Conservation (phyloP, 1,140 invertebrate genomes). For the Drosophila kepulauana region DNA sequence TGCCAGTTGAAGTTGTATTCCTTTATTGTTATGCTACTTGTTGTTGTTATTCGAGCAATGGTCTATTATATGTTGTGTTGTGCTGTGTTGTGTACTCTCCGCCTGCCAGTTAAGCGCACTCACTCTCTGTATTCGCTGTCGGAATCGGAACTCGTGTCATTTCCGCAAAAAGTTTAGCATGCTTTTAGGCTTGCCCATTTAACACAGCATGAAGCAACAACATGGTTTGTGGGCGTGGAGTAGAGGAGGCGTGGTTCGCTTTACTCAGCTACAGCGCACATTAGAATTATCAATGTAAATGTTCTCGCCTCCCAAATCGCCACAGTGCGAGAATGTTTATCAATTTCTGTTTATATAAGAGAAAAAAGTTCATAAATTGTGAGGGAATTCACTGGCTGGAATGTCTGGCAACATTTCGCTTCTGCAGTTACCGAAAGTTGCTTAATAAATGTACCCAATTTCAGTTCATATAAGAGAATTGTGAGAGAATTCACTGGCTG, state of each 20-base stretch:
- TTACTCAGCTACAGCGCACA: conserved; percentile 37
- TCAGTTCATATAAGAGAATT: neutral
- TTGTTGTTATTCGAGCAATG: conserved; percentile 38
- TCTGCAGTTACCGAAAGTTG: too few relatives aligned
- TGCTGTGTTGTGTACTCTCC: conserved; percentile 28
- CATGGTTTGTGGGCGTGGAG: conserved; percentile 5
- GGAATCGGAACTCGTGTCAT: conserved; percentile 78
- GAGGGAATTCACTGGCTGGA: conserved; percentile 35
- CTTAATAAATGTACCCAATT: conserved; percentile 77
- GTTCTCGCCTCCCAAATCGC: conserved; percentile 52
- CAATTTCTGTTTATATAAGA: neutral
- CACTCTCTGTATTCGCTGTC: conserved; percentile 28
- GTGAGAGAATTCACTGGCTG: conserved; percentile 23
- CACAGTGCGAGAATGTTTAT: conserved; percentile 9
- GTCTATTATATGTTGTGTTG: conserved; percentile 46
- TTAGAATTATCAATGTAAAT: conserved; percentile 45
- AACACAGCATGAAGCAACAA: conserved; percentile 39
- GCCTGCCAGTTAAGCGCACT: conserved; percentile 46
- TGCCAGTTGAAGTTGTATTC: conserved; percentile 1
- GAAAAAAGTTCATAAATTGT: neutral
- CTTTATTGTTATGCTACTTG: conserved; percentile 7
- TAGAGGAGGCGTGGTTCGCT: conserved; percentile 5
- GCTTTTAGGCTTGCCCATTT: conserved; percentile 76
- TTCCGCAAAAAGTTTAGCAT: conserved; percentile 78
- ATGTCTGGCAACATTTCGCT: conserved; percentile 25